Base-by-base conservation (phyloP, 2,888 invertebrate species). In the Lissonota sp. region DNA sequence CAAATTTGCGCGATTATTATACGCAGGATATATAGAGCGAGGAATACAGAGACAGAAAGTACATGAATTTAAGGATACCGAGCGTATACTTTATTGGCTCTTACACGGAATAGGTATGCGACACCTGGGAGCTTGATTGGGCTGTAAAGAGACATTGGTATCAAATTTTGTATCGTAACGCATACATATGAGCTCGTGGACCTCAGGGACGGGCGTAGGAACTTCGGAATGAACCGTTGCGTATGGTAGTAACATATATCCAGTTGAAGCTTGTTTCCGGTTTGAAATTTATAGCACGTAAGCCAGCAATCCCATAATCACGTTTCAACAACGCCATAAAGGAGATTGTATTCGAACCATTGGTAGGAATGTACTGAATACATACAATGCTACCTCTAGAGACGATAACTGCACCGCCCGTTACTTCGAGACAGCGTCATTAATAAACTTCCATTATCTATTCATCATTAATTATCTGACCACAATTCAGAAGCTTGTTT, bases 251-350 rank as follows among this genome's bases (percentile, higher is more conserved):
- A 58, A 62, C 57, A 46, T 75, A 62, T 69, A 62, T 69, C 70
- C 57, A 57, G 76, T 12, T 39, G 70, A 76, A 64, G 63, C 63
- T 76, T 76, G 70, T 76, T 76, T 76, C 76, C 63, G 63, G 58
- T 62, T 76, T 40, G n/a, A 64, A 70, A 76, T 76, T 70, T 63
- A 76, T 51, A 14, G 10, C 55, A 39, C 62, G 39, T 37, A 57
- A 49, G 46, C 46, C 12, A 55, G 44, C 63, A 51, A 4, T 10
- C 10, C 44, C 10, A 44, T 8, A 44, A 26, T 26, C 26, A 26
- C 26, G 42, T 57, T 26, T 26, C 8, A 16, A 5, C 53, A 10
- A 14, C 53, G 12, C 53, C 6, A 12, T 14, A 12, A 14, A 53
- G 14, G 16, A 16, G 7, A 53, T 53, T 53, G 14, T 53, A 16